phyloP scores from a whole-genome alignment of 2,797 vertebrate genomes.

The Chelonia mydas region DNA sequence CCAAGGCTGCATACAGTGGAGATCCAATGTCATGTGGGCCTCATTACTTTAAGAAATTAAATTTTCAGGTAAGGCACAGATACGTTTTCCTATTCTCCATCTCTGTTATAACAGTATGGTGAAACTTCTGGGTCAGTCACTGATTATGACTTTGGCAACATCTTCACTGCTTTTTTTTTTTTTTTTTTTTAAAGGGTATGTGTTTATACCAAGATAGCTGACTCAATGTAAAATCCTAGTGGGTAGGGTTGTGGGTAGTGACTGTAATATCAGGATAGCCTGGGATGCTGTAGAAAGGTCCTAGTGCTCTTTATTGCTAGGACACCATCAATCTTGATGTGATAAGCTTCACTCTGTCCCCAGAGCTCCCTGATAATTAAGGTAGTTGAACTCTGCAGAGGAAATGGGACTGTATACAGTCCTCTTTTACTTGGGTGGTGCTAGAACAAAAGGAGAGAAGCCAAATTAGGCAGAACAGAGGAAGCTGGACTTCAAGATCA shows the following conservation, averaged over 20 bases:
- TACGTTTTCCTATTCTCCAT: not conserved
- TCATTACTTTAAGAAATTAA: not conserved
- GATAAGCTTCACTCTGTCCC: not conserved
- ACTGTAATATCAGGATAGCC: not conserved
- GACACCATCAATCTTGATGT: not conserved
- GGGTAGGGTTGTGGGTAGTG: not conserved
- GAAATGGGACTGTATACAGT: not conserved
- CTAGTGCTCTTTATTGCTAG: not conserved
- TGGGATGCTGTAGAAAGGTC: not conserved
- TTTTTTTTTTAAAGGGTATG: no score
- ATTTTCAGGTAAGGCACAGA: not conserved
- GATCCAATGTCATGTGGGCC: not conserved
- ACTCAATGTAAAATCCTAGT: constrained; percentile 6
- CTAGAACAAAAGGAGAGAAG: not conserved
- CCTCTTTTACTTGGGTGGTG: not conserved
- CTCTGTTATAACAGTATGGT: not conserved
- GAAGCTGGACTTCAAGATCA: no score
- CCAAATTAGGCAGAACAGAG: not conserved
- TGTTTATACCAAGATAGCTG: not conserved
- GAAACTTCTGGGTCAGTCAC: not conserved
- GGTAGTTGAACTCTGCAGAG: not conserved
- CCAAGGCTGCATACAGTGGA: not conserved
- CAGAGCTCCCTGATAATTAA: not conserved
- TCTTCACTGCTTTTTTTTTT: not conserved
- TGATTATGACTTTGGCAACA: not conserved